These are phyloP conservation scores for Alviniconcha strummeri DNA, from an alignment of 2,888 invertebrate genomes.

Conservation along the genomic window DNA sequence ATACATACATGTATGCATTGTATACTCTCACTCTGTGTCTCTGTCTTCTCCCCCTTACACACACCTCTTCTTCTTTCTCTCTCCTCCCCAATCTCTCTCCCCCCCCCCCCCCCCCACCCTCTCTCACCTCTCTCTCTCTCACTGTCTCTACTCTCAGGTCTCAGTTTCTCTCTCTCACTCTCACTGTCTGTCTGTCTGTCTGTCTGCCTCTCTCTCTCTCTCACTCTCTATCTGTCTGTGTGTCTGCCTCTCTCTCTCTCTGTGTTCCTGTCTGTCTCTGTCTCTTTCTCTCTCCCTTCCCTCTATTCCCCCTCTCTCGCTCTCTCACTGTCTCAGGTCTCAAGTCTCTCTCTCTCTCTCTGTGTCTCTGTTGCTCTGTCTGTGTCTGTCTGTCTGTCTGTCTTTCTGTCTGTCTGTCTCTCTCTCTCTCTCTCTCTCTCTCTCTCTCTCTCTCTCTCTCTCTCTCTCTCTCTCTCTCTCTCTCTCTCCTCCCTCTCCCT, in stretches of 20 bases:
- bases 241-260: neutral
- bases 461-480: slow-evolving; percentile 8
- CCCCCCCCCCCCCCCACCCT: no score
- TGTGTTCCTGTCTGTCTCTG: neutral
- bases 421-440: slow-evolving; percentile 11
- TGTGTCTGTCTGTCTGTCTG: neutral
- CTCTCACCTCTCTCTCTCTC: no score
- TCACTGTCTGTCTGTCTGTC: no score
- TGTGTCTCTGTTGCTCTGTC: neutral
- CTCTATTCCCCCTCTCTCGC: neutral
- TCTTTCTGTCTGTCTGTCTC: slow-evolving; percentile 8
- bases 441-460: slow-evolving; percentile 22
- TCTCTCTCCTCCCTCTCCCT: slow-evolving; percentile 33
- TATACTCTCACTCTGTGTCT: neutral
- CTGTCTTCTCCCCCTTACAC: no score
- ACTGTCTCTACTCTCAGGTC: no score
- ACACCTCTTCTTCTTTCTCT: no score
- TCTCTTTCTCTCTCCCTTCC: neutral
- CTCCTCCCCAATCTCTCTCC: no score
- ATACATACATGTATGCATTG: neutral
- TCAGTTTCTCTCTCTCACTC: no score
- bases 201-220: neutral
- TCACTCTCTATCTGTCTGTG: no score
- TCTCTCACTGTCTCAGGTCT: neutral
- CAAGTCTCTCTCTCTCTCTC: neutral